A percentile compares a stretch with the other conserved stretches of the same genome.
These are phyloP conservation scores for Mobula birostris DNA, from an alignment of 2,113 vertebrate genomes.

Conservation along the genomic window DNA sequence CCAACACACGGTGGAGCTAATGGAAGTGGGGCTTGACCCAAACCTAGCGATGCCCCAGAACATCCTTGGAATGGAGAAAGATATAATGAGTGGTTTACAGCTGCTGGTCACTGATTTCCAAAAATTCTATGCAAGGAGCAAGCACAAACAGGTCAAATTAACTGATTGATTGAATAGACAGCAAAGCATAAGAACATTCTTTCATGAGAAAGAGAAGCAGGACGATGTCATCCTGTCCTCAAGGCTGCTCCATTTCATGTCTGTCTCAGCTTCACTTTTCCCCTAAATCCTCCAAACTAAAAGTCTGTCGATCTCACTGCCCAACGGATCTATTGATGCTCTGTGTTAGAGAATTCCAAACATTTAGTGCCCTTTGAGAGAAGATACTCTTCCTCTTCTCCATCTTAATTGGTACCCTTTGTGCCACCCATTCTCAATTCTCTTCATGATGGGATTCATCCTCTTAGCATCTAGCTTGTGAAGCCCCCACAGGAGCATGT, in stretches of 20 bases:
- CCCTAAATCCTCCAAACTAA: background rate
- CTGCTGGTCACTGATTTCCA: background rate
- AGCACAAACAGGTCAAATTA: background rate
- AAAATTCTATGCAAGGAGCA: background rate
- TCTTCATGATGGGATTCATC: too few species aligned
- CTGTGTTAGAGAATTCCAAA: too few species aligned
- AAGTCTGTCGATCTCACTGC: background rate
- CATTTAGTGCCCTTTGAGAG: too few species aligned
- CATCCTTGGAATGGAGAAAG: slow-evolving; percentile 33
- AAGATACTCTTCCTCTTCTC: too few species aligned
- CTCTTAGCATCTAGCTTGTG: too few species aligned
- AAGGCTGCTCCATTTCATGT: background rate
- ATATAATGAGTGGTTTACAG: slow-evolving; percentile 36
- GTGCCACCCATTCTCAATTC: too few species aligned
- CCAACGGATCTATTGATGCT: too few species aligned
- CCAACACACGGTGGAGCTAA: slow-evolving; percentile 43
- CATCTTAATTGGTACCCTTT: too few species aligned
- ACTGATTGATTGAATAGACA: background rate
- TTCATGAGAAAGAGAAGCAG: background rate
- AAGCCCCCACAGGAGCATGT: too few species aligned
- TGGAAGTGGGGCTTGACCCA: background rate
- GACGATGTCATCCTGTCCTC: background rate
- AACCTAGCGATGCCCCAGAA: slow-evolving; percentile 5
- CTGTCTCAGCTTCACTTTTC: background rate
- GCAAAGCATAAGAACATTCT: background rate